Evolutionary conservation across 2,113 vertebrate species (phyloP).

Genomic region (Baryphthengus martii): DNA sequence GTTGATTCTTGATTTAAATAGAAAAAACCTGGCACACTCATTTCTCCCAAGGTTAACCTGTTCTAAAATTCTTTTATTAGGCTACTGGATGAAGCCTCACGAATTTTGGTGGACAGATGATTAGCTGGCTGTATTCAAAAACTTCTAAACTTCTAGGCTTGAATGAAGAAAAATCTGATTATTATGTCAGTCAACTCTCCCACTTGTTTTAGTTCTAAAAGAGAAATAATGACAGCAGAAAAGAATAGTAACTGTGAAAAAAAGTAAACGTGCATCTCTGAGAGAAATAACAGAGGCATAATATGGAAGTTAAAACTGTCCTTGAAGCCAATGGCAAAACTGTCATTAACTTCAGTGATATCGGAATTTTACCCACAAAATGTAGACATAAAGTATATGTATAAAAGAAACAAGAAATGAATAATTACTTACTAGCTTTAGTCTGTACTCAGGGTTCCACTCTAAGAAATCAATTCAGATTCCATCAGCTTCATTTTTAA

Average conservation of each 20-base stretch:
- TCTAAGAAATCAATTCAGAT: not conserved
- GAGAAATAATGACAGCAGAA: not conserved
- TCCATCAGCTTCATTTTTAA: not conserved
- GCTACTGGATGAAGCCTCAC: not conserved
- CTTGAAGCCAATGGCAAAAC: not conserved
- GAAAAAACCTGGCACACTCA: not conserved
- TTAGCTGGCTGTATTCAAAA: not conserved
- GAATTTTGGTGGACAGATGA: not conserved
- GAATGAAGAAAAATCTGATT: not conserved
- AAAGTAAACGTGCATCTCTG: not conserved
- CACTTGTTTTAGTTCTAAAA: not conserved
- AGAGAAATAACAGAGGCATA: not conserved
- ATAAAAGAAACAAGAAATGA: not conserved
- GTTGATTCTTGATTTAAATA: conserved; percentile 15
- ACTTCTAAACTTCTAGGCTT: not conserved
- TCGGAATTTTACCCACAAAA: not conserved
- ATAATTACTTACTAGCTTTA: not conserved
- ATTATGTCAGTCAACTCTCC: not conserved
- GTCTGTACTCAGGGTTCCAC: not conserved
- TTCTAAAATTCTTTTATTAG: not conserved
- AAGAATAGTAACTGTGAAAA: not conserved
- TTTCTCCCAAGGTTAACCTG: not conserved
- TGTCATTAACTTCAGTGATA: not conserved
- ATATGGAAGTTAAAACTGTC: not conserved
- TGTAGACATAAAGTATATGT: not conserved